Evolutionary conservation across 2,888 invertebrate species (phyloP).

Genomic region (Lamellibrachia columna): DNA sequence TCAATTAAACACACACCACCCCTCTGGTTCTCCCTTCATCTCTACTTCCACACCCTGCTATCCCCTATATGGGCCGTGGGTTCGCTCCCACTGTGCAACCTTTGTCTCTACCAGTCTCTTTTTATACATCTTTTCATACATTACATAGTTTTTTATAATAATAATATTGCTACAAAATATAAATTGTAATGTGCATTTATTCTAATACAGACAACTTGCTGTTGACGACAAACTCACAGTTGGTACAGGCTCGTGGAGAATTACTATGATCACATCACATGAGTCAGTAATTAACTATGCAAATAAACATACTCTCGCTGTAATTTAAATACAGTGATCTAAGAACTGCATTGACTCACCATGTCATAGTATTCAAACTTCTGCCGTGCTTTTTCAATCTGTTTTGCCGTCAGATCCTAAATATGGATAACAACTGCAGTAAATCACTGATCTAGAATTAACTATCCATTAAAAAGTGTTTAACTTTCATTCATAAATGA

Average conservation of each 20-base stretch:
- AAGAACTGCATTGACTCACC: slow-evolving; percentile 42
- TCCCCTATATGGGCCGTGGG: no score
- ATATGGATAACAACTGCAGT: slow-evolving; percentile 28
- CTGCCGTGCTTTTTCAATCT: slow-evolving; percentile 55
- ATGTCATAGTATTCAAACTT: slow-evolving; percentile 62
- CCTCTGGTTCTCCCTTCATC: no score
- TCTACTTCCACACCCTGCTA: no score
- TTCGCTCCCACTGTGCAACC: no score
- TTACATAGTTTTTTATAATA: background rate
- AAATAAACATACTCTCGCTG: background rate
- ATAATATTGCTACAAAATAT: background rate
- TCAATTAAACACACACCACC: background rate
- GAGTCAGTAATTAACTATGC: background rate
- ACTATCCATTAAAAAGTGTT: background rate
- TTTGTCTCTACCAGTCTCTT: no score
- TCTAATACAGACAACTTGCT: background rate
- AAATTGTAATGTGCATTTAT: background rate
- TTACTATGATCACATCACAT: background rate
- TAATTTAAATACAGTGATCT: background rate
- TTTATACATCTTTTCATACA: background rate
- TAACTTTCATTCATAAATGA: background rate
- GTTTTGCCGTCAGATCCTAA: slow-evolving; percentile 54
- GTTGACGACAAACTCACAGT: background rate
- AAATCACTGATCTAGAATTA: background rate
- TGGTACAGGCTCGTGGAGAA: background rate